A percentile compares a stretch with the other conserved stretches of the same genome.
Evolutionary conservation across 2,888 invertebrate genomes (phyloP).

Genomic region (Drosophila gaucha): DNA sequence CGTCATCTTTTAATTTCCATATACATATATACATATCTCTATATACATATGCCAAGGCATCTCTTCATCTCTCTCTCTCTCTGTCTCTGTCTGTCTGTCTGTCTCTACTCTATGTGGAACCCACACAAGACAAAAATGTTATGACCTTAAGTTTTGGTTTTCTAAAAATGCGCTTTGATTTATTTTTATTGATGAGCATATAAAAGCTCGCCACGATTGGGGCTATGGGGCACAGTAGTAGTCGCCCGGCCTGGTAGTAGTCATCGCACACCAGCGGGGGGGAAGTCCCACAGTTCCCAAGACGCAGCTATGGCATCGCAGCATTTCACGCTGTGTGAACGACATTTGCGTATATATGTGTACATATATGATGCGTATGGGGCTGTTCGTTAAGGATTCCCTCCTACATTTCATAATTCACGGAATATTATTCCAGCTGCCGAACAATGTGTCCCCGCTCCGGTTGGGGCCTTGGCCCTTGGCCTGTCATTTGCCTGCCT

Average conservation of each 20-base stretch:
- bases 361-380: too few species aligned
- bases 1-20: constrained; percentile 52
- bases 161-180: constrained; percentile 76
- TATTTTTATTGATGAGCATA: constrained; percentile 81
- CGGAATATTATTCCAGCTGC: constrained; percentile 75
- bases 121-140: constrained; percentile 48
- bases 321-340: constrained; percentile 80
- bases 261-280: constrained; percentile 78
- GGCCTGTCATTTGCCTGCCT: constrained; percentile 70
- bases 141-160: constrained; percentile 52
- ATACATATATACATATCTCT: neutral
- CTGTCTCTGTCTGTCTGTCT: constrained; percentile 3
- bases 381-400: constrained; percentile 66
- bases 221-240: constrained; percentile 41
- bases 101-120: constrained; percentile 4
- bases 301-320: constrained; percentile 2
- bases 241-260: constrained; percentile 61
- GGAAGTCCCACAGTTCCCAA: constrained; percentile 38
- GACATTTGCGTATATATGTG: constrained; percentile 73
- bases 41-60: neutral
- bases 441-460: constrained; percentile 62
- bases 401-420: constrained; percentile 78
- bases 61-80: too few species aligned
- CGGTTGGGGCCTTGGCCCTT: constrained; percentile 39
- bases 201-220: constrained; percentile 60